Percentiles rank a stretch among this genome's conserved stretches.
Evolutionary conservation across 2,888 invertebrate genomes (phyloP).

Genomic region (Hypolimnas misippus): DNA sequence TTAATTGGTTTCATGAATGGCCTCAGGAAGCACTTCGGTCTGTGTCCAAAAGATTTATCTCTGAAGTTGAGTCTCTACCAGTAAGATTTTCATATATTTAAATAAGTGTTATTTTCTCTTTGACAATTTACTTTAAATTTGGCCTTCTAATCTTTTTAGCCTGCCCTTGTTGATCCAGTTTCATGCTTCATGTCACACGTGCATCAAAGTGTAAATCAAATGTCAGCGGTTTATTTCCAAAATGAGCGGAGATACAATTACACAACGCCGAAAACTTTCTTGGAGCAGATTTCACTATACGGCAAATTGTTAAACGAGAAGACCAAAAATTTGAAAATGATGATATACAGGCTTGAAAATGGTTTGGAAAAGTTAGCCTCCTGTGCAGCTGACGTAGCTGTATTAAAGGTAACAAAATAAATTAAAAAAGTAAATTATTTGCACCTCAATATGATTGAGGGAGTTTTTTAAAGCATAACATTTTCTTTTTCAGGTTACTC

Average conservation of each 20-base stretch:
- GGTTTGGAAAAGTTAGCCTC: constrained; percentile 94
- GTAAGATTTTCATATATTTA: constrained; percentile 65
- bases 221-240: constrained; percentile 90
- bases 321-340: constrained; percentile 87
- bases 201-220: constrained; percentile 93
- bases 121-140: neutral
- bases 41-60: constrained; percentile 92
- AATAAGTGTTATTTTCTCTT: neutral
- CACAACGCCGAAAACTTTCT: constrained; percentile 97
- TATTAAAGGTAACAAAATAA: constrained; percentile 88
- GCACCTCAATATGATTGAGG: too few species aligned
- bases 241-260: constrained; percentile 97
- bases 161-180: constrained; percentile 85
- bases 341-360: constrained; percentile 92
- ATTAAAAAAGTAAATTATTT: too few species aligned
- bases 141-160: constrained; percentile 58
- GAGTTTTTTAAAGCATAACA: too few species aligned
- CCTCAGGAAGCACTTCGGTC: constrained; percentile 95
- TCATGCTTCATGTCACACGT: constrained; percentile 95
- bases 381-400: constrained; percentile 93
- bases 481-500: constrained; percentile 65
- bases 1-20: constrained; percentile 99
- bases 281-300: constrained; percentile 95
- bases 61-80: constrained; percentile 89
- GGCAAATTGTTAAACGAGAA: constrained; percentile 88